Evolutionary conservation across 2,113 vertebrate species (phyloP).

Genomic region (Taxidea taxus): DNA sequence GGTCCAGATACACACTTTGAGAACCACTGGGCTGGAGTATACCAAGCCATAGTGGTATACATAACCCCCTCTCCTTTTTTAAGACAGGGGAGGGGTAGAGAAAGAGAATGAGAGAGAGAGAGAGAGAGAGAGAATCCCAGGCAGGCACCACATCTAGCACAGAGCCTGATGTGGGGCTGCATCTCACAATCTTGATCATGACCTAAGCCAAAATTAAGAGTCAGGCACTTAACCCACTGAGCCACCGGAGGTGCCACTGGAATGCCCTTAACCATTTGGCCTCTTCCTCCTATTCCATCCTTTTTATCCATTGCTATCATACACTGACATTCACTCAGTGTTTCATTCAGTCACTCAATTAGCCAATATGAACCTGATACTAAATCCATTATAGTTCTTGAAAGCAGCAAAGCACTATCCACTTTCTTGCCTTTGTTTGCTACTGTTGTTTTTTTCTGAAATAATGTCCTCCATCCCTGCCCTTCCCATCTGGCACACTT

Average conservation of each 20-base stretch:
- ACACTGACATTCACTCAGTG: not conserved
- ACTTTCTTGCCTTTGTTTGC: not conserved
- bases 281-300: not conserved
- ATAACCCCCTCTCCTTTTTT: not conserved
- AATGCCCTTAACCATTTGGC: not conserved
- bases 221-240: not conserved
- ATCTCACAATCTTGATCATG: not conserved
- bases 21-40: not conserved
- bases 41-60: rapidly evolving
- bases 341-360: not conserved
- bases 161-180: not conserved
- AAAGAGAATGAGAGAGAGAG: not conserved
- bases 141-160: not conserved
- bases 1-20: not conserved
- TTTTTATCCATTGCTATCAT: not conserved
- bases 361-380: not conserved
- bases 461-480: not conserved
- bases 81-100: rapidly evolving
- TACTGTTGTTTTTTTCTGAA: not conserved
- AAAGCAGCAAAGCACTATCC: not conserved
- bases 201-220: not conserved
- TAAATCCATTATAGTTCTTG: not conserved
- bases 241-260: not conserved
- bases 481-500: not conserved
- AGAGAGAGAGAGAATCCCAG: not conserved